phyloP scores from a whole-genome alignment of 2,888 invertebrate species.

The Drosophila hawaiiensis region DNA sequence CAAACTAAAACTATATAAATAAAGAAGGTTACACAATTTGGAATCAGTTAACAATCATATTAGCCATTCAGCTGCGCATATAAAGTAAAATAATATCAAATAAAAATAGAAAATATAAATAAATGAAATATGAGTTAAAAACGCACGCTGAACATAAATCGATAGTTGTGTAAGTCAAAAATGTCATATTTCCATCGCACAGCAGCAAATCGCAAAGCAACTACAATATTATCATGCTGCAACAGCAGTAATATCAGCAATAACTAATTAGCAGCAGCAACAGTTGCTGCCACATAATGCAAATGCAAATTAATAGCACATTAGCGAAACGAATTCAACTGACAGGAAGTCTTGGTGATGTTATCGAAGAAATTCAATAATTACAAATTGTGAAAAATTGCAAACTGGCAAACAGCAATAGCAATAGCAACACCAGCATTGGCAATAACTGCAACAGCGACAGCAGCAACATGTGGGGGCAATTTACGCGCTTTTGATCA shows the following conservation, averaged over 20 bases:
- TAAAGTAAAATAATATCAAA: background rate
- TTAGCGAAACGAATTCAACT: conserved; percentile 62
- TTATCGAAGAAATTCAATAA: conserved; percentile 75
- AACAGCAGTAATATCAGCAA: conserved; percentile 37
- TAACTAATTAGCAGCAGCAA: conserved; percentile 36
- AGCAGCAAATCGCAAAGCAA: conserved; percentile 17
- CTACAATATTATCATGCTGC: conserved; percentile 23
- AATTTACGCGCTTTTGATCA: conserved; percentile 71
- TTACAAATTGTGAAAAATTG: conserved; percentile 74
- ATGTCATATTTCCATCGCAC: conserved; percentile 16
- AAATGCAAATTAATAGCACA: conserved; percentile 67
- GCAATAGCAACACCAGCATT: conserved; percentile 7
- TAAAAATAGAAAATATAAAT: background rate
- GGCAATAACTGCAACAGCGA: conserved; percentile 8
- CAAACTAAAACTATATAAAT: too few relatives aligned
- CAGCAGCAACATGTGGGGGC: conserved; percentile 26
- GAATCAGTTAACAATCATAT: too few relatives aligned
- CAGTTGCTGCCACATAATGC: conserved; percentile 49
- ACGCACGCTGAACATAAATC: conserved; percentile 1
- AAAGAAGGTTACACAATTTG: background rate
- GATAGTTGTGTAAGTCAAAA: conserved; percentile 30
- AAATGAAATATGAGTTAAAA: background rate
- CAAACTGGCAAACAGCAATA: conserved; percentile 20
- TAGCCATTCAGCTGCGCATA: background rate
- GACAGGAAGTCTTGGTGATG: conserved; percentile 71